Evolutionary conservation across 2,113 vertebrate genomes (phyloP), one percentile per base, ranked within the genome.

Genomic region (Hystrix cristata): DNA sequence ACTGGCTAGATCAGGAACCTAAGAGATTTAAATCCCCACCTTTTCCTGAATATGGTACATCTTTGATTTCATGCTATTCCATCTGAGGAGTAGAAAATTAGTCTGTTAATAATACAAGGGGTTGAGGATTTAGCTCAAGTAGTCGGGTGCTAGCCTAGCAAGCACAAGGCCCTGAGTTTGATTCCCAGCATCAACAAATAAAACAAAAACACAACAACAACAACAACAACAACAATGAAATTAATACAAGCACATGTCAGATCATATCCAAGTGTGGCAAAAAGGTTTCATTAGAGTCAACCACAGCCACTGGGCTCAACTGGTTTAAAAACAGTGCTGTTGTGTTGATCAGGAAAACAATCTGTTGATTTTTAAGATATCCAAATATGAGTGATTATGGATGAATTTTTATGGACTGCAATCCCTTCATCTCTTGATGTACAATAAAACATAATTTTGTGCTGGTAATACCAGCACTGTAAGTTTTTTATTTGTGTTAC

Each of bases 321-420:
- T 90, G 15, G 57, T 80, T 90, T 91, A 87, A 60, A 76, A 96
- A 64, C 87, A 79, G 53, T 59, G 48, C n/a, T 59, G 31, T 34
- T 87, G 65, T 55, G 78, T 34, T 94, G 89, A 93, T 87, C 55
- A 85, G 12, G 65, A 76, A 76, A 89, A 59, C 25, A 87, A 92
- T 95, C 43, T 82, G 29, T 19, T 87, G 72, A 90, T 96, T 89
- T 95, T 82, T 87, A 91, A 79, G 43, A 96, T 38, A 92, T 34
- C 15, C 69, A 83, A 18, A 48, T 79, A 72, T n/a, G 18, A 95
- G 51, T 59, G 74, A 87, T 72, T 46, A 53, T 65, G 6, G 8
- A 80, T n/a, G 18, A 72, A 29, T 59, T 96, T 96, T 89, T 31
- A 53, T 34, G 9, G 29, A 14, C 3, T 82, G 16, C 2, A 82